Conservation (phyloP, 2,797 vertebrate species). For the Taeniopygia guttata region DNA sequence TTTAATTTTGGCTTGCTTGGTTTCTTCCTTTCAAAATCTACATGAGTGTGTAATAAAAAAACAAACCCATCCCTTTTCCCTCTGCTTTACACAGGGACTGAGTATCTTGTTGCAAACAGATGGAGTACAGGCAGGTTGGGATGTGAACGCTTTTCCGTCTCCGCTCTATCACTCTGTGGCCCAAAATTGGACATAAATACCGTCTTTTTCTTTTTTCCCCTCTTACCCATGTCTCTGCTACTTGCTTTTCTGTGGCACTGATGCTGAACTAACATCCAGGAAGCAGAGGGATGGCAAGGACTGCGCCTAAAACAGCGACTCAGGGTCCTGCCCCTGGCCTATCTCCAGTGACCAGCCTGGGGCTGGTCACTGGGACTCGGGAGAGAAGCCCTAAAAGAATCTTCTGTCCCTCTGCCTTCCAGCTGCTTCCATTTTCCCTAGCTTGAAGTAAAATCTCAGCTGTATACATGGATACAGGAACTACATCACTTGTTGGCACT, state of each 20-base stretch:
- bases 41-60: neutral
- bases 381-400: neutral
- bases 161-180: neutral
- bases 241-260: neutral
- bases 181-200: neutral
- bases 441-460: neutral
- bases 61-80: neutral
- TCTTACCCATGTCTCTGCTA: neutral
- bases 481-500: neutral
- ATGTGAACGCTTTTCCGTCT: rapidly evolving
- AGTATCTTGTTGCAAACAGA: conserved; percentile 26
- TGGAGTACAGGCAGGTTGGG: neutral
- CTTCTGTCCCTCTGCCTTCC: neutral
- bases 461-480: rapidly evolving
- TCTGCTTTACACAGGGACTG: neutral
- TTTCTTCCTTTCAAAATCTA: conserved; percentile 49
- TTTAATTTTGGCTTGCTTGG: conserved; percentile 63
- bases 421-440: neutral
- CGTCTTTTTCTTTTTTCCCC: neutral
- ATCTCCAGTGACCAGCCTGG: neutral
- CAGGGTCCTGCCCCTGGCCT: neutral
- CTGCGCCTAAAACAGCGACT: rapidly evolving
- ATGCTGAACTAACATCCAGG: neutral
- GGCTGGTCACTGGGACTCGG: neutral
- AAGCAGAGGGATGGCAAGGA: neutral